These are phyloP conservation scores for Channa maculata DNA, from an alignment of 2,113 vertebrate genomes.

Conservation along the genomic window DNA sequence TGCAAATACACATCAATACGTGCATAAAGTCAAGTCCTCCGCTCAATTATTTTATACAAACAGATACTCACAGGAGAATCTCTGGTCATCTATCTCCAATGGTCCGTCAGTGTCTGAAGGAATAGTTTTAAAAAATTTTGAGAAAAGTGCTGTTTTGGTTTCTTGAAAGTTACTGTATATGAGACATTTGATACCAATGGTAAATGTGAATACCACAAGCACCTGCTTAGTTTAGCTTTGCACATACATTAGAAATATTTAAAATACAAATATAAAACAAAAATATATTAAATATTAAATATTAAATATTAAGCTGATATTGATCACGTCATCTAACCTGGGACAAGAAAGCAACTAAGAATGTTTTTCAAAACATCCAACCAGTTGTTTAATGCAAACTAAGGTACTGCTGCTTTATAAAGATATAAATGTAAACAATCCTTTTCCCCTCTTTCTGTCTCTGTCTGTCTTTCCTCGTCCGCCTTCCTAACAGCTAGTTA, in stretches of 20 bases:
- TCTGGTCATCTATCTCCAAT: neutral
- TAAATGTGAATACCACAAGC: neutral
- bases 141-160: no score
- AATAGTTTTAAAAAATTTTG: neutral
- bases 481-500: conserved; percentile 65
- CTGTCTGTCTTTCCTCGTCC: conserved; percentile 31
- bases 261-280: no score
- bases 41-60: neutral
- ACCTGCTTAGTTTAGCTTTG: neutral
- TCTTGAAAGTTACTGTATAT: no score
- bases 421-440: conserved; percentile 33
- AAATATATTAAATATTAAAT: neutral
- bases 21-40: conserved; percentile 9
- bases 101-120: neutral
- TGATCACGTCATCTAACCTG: neutral
- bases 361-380: neutral
- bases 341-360: neutral
- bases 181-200: no score
- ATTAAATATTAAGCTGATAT: neutral
- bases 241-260: neutral
- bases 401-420: conserved; percentile 32
- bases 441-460: neutral
- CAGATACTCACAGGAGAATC: neutral
- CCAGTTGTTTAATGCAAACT: conserved; percentile 6
- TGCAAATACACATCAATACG: conserved; percentile 3